Percentiles rank a stretch among this genome's conserved stretches.
These are phyloP conservation scores for Caenorhabditis auriculariae DNA, from an alignment of 2,888 invertebrate species.

Conservation along the genomic window DNA sequence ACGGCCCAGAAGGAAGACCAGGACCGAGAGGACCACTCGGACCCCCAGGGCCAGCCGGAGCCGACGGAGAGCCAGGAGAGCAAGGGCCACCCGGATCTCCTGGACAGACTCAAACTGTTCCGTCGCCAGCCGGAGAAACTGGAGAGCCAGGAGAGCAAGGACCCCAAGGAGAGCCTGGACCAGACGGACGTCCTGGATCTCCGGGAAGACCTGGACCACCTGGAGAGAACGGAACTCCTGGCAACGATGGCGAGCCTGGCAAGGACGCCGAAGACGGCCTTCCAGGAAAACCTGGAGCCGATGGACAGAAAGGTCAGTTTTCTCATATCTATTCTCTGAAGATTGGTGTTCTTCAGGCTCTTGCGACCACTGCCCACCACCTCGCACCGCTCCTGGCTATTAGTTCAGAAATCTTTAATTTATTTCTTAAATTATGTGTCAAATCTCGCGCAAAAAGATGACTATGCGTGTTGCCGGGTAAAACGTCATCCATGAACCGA, in stretches of 20 bases:
- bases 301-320: constrained; percentile 21
- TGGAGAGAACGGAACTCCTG: constrained; percentile 21
- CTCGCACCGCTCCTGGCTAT: constrained; percentile 40
- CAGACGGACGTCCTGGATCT: constrained; percentile 36
- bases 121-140: constrained; percentile 33
- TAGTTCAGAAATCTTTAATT: constrained; percentile 6
- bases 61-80: constrained; percentile 33
- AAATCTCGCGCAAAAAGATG: not conserved
- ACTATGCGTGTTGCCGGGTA: too few species aligned
- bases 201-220: constrained; percentile 37
- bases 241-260: constrained; percentile 36
- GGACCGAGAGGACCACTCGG: constrained; percentile 35
- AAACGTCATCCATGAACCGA: too few species aligned
- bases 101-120: constrained; percentile 24
- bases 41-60: constrained; percentile 24
- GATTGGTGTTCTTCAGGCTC: constrained; percentile 14
- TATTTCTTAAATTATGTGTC: not conserved
- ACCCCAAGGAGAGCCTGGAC: constrained; percentile 30
- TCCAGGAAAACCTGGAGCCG: constrained; percentile 34
- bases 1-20: constrained; percentile 31
- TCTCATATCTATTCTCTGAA: not conserved
- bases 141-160: constrained; percentile 39
- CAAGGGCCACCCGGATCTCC: constrained; percentile 26
- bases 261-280: constrained; percentile 32
- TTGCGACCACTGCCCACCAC: constrained; percentile 43